These are phyloP conservation scores for Leptopilina syphax DNA, from an alignment of 2,888 invertebrate genomes.

Conservation along the genomic window DNA sequence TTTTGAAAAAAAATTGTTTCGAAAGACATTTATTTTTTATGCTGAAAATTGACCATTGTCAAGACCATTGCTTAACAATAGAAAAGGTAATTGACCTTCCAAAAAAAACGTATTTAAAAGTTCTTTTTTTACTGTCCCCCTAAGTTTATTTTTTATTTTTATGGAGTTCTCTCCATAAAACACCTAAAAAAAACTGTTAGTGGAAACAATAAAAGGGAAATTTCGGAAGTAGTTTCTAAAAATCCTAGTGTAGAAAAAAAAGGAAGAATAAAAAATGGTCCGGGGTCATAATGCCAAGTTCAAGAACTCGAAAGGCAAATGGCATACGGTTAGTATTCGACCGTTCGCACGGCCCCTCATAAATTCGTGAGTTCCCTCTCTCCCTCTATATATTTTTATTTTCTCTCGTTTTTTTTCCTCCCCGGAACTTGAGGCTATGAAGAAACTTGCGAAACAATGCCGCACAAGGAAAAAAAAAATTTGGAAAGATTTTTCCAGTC, in stretches of 20 bases:
- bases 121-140: background rate
- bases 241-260: background rate
- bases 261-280: conserved; percentile 10
- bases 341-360: conserved; percentile 62
- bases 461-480: conserved; percentile 50
- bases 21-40: background rate
- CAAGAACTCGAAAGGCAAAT: conserved; percentile 25
- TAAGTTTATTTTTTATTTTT: background rate
- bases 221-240: conserved; percentile 21
- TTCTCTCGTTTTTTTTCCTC: conserved; percentile 31
- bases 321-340: conserved; percentile 35
- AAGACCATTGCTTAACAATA: too few species aligned
- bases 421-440: conserved; percentile 43
- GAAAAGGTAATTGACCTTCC: conserved; percentile 4
- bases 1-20: too few species aligned
- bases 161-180: background rate
- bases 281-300: conserved; percentile 31
- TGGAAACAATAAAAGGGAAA: background rate
- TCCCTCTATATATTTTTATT: conserved; percentile 64
- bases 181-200: background rate
- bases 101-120: background rate
- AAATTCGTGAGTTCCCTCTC: conserved; percentile 66
- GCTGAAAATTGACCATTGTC: background rate
- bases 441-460: conserved; percentile 73
- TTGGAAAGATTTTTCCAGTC: conserved; percentile 42